Percentiles rank a stretch among this genome's conserved stretches.
Evolutionary conservation across 2,113 vertebrate species (phyloP).

Genomic region (Tyrannus savana): DNA sequence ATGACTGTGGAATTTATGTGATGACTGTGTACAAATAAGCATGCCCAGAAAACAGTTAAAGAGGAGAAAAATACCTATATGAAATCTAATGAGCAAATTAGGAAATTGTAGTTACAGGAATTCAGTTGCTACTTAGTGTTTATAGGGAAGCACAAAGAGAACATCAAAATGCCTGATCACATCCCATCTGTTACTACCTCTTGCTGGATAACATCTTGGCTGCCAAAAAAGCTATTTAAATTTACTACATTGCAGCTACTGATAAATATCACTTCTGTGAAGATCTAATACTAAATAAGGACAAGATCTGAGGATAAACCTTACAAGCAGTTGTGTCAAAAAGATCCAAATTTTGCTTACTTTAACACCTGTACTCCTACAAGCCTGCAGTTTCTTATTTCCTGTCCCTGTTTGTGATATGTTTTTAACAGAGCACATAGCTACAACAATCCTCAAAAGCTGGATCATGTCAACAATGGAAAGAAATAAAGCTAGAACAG

Average conservation of each 20-base stretch:
- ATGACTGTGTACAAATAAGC: not conserved
- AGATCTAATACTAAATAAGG: constrained; percentile 59
- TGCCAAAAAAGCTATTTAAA: constrained; percentile 65
- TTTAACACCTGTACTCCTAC: not conserved
- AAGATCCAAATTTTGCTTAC: constrained; percentile 2
- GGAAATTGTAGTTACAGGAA: constrained; percentile 32
- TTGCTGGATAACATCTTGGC: constrained; percentile 46
- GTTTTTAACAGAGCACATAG: not conserved
- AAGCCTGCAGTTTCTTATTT: not conserved
- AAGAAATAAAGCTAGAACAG: not conserved
- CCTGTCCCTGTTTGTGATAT: not conserved
- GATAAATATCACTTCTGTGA: constrained; percentile 48
- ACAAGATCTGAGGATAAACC: constrained; percentile 47
- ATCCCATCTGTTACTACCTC: constrained; percentile 56
- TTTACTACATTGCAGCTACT: constrained; percentile 57
- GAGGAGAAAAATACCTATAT: constrained; percentile 32
- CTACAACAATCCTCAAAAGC: not conserved
- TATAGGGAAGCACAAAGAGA: constrained; percentile 53
- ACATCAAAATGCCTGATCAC: constrained; percentile 56
- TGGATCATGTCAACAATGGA: not conserved
- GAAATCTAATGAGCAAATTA: constrained; percentile 63
- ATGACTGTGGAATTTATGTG: constrained; percentile 36
- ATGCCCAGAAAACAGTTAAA: constrained; percentile 17
- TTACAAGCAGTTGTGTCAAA: constrained; percentile 37
- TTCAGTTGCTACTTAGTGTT: constrained; percentile 48